Evolutionary conservation across 2,113 vertebrate genomes (phyloP), one percentile per base, ranked within the genome.

Genomic region (Myotis davidii): DNA sequence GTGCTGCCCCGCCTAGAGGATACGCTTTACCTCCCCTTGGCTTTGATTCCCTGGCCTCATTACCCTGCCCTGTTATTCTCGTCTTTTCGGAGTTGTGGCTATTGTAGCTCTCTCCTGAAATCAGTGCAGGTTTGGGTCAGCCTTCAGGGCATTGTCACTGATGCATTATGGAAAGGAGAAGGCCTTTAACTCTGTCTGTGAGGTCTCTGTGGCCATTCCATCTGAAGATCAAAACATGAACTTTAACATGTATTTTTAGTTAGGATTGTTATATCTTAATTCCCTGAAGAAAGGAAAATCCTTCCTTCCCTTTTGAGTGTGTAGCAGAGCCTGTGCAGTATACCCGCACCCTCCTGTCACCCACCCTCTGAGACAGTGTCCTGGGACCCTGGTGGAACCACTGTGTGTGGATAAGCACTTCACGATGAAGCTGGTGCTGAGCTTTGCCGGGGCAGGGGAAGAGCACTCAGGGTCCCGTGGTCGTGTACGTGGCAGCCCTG

Each of bases 1-100:
- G 99, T 99, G 96, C 91, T 39, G 32, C 88, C 95, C 52, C 70
- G 12, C 74, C 39, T 52, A n/a, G 1, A 0, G 0, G 73, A 25
- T 10, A 6, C 1, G 11, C 61, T 34, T 17, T 50, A 4, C 39
- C 52, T 79, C 59, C 52, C 70, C 59, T 16, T 27, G 18, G 5
- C 65, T 73, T 61, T 20, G 34, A 3, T 77, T 70, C 52, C 81
- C 65, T 88, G 23, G 70, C 8, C 37, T 81, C 54, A 5, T 27
- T 32, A 17, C n/a, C 7, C 25, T 85, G 21, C n/a, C 20, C 17
- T 77, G 5, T 6, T 86, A 14, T 13, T 96, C 17, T 27, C 23
- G 78, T 45, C 85, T 0, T 87, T 16, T 64, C 59, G 23, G 13
- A 85, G 32, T 48, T 74, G 42, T 59, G 34, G 13, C 78, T 52